phyloP scores from a whole-genome alignment of 2,888 invertebrate genomes.

The Platynereis dumerilii region DNA sequence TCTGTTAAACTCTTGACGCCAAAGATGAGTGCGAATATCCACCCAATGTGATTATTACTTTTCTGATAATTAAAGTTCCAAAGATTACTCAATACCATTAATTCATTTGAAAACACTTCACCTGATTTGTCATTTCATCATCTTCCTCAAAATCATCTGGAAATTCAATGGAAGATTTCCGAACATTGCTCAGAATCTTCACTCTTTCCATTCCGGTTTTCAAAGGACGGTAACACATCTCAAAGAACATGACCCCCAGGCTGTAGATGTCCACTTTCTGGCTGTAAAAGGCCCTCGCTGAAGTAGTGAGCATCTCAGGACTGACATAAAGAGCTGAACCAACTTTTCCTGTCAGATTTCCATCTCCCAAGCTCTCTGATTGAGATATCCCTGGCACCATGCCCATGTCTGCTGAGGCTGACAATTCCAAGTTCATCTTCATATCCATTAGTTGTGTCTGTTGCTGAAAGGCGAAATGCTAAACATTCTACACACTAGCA shows the following conservation, averaged over 20 bases:
- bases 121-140: slow-evolving; percentile 46
- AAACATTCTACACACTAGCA: not conserved
- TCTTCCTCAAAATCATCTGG: slow-evolving; percentile 70
- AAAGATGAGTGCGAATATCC: too few species aligned
- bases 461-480: slow-evolving; percentile 21
- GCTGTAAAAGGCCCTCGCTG: slow-evolving; percentile 66
- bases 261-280: slow-evolving; percentile 81
- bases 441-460: slow-evolving; percentile 20
- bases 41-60: too few species aligned
- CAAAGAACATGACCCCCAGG: slow-evolving; percentile 85
- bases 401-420: slow-evolving; percentile 12
- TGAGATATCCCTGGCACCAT: slow-evolving; percentile 12
- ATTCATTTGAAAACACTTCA: too few species aligned
- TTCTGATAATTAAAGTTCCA: too few species aligned
- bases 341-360: slow-evolving; percentile 75
- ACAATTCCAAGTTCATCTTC: slow-evolving; percentile 16
- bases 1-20: too few species aligned
- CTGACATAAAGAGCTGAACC: slow-evolving; percentile 96
- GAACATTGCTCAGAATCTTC: slow-evolving; percentile 74
- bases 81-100: too few species aligned
- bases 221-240: slow-evolving; percentile 87
- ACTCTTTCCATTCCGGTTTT: slow-evolving; percentile 89
- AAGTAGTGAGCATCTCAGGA: slow-evolving; percentile 84
- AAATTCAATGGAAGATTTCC: slow-evolving; percentile 70
- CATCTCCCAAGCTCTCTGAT: slow-evolving; percentile 26